These are phyloP conservation scores for Phaetusa simplex DNA, from an alignment of 2,113 vertebrate genomes.

Conservation along the genomic window DNA sequence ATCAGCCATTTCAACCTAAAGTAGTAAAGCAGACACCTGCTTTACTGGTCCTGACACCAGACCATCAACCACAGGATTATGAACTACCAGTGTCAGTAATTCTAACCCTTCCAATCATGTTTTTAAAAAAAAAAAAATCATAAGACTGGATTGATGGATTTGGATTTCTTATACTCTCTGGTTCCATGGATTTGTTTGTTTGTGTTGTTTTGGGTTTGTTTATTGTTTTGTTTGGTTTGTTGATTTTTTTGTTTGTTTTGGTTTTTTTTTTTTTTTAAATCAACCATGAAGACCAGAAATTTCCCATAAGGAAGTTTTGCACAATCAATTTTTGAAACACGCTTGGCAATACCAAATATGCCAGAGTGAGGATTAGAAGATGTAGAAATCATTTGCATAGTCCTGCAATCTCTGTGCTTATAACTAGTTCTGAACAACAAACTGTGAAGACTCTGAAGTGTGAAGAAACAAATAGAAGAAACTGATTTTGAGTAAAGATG, in stretches of 20 bases:
- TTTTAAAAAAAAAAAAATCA: neutral
- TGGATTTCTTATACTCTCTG: neutral
- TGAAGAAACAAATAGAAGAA: neutral
- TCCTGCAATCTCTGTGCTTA: neutral
- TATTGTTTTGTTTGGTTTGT: neutral
- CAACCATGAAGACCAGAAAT: neutral
- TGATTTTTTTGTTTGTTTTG: too few species aligned
- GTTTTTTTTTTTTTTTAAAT: neutral
- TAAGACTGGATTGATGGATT: neutral
- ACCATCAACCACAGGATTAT: neutral
- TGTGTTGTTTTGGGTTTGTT: neutral
- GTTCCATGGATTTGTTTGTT: neutral
- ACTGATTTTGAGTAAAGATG: neutral
- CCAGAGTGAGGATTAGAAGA: neutral
- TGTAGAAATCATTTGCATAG: neutral
- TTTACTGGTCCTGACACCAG: neutral
- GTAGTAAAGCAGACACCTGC: neutral
- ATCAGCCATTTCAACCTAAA: neutral
- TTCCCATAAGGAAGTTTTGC: neutral
- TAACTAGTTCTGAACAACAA: neutral
- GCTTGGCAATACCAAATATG: neutral
- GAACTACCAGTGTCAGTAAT: neutral
- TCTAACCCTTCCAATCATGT: neutral
- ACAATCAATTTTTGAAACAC: neutral
- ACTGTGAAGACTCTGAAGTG: neutral